Evolutionary conservation across 2,888 invertebrate genomes (phyloP).

Genomic region (Cheilosia vulpina): DNA sequence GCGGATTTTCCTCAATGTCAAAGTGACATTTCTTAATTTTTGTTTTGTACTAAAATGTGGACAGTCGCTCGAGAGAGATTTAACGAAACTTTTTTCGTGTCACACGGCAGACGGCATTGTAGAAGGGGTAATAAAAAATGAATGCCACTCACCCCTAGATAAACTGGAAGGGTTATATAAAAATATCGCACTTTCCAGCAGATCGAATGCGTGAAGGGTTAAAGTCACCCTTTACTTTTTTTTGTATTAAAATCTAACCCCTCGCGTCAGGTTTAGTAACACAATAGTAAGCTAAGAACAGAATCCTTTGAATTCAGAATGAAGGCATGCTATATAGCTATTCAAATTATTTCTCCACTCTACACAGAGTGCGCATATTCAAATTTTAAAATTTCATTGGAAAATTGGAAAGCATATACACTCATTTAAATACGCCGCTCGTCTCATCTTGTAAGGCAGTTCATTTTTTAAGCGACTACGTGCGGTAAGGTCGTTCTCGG

Average conservation of each 20-base stretch:
- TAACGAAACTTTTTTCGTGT: slow-evolving; percentile 16
- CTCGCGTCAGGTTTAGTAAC: background rate
- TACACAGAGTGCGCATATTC: slow-evolving; percentile 67
- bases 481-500: slow-evolving; percentile 48
- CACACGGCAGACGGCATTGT: no score
- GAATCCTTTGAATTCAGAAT: background rate
- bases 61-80: slow-evolving; percentile 3
- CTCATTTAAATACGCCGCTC: slow-evolving; percentile 59
- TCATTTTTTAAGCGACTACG: slow-evolving; percentile 53
- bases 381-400: slow-evolving; percentile 71
- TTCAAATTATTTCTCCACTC: background rate
- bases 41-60: background rate
- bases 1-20: slow-evolving; percentile 47
- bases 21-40: slow-evolving; percentile 32
- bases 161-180: slow-evolving; percentile 12
- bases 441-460: background rate
- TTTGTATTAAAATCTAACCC: background rate
- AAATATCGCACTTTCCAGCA: background rate
- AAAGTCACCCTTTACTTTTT: slow-evolving; percentile 14
- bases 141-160: background rate
- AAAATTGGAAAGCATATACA: slow-evolving; percentile 54
- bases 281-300: no score
- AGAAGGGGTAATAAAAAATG: slow-evolving; percentile 33
- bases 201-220: background rate
- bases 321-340: background rate